These are phyloP conservation scores for Cephus pulcher DNA, from an alignment of 2,888 invertebrate genomes.

Conservation along the genomic window DNA sequence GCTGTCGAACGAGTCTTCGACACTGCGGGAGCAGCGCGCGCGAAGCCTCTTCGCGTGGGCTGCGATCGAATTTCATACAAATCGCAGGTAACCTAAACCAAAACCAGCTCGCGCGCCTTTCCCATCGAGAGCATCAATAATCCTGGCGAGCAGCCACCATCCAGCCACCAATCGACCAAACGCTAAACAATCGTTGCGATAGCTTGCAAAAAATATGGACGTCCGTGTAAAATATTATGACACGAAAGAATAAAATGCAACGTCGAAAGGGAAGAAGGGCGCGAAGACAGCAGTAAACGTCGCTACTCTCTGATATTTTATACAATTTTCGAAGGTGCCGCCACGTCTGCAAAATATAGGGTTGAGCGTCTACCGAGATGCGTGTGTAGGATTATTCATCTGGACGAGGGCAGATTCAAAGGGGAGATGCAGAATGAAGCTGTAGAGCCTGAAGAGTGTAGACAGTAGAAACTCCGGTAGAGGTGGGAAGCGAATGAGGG, in stretches of 20 bases:
- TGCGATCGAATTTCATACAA: constrained; percentile 63
- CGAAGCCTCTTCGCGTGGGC: constrained; percentile 30
- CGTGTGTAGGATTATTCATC: background rate
- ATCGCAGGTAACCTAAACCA: constrained; percentile 61
- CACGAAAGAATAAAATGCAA: constrained; percentile 15
- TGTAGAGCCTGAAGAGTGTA: background rate
- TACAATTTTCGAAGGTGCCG: constrained; percentile 13
- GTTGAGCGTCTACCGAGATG: too few species aligned
- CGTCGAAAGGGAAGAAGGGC: constrained; percentile 9
- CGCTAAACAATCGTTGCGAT: constrained; percentile 9
- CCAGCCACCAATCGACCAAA: constrained; percentile 1
- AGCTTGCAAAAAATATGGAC: constrained; percentile 17
- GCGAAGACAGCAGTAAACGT: constrained; percentile 21
- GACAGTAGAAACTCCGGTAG: too few species aligned
- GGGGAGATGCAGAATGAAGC: background rate
- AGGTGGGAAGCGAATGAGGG: too few species aligned
- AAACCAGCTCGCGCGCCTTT: constrained; percentile 46
- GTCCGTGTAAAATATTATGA: constrained; percentile 18
- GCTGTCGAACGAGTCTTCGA: constrained; percentile 50
- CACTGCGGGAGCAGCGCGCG: constrained; percentile 27
- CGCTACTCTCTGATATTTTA: constrained; percentile 20
- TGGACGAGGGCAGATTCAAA: background rate
- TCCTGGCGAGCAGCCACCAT: constrained; percentile 21
- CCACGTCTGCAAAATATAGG: too few species aligned
- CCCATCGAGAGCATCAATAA: constrained; percentile 50